phyloP scores from a whole-genome alignment of 2,797 vertebrate species.

The Odontamblyopus rebecca region DNA sequence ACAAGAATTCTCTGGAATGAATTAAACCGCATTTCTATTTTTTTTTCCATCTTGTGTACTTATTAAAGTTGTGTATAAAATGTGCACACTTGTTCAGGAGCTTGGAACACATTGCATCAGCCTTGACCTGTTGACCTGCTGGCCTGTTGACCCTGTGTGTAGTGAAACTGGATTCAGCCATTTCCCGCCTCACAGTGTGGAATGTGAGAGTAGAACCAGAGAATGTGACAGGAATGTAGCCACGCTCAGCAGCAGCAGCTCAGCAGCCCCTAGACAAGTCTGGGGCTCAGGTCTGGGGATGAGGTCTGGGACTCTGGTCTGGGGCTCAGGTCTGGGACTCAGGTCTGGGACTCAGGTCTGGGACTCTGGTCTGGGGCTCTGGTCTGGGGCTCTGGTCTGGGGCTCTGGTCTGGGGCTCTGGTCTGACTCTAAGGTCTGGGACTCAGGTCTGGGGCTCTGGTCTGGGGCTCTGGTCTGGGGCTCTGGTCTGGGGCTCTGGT shows the following conservation, averaged over 20 bases:
- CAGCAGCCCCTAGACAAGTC: not conserved
- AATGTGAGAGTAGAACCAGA: slow-evolving; percentile 48
- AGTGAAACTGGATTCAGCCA: slow-evolving; percentile 29
- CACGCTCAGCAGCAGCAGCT: slow-evolving; percentile 33
- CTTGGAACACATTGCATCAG: not conserved
- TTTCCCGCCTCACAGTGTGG: slow-evolving; percentile 44
- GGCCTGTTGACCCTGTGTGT: slow-evolving; percentile 20
- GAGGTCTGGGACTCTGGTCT: no score
- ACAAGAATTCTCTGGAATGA: not conserved
- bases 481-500: no score
- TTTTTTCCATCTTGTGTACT: not conserved
- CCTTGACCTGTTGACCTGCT: slow-evolving; percentile 18
- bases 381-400: no score
- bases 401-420: no score
- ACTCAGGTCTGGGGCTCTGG: no score
- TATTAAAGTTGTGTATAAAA: not conserved
- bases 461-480: no score
- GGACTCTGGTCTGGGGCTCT: no score
- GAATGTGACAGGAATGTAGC: slow-evolving; percentile 54
- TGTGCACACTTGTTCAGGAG: not conserved
- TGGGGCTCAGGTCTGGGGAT: no score
- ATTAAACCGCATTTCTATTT: no score
- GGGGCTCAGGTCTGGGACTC: no score
- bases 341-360: no score
- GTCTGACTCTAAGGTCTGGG: no score